phyloP scores from a whole-genome alignment of 1,140 invertebrate species.

The Rhynchophorus ferrugineus region DNA sequence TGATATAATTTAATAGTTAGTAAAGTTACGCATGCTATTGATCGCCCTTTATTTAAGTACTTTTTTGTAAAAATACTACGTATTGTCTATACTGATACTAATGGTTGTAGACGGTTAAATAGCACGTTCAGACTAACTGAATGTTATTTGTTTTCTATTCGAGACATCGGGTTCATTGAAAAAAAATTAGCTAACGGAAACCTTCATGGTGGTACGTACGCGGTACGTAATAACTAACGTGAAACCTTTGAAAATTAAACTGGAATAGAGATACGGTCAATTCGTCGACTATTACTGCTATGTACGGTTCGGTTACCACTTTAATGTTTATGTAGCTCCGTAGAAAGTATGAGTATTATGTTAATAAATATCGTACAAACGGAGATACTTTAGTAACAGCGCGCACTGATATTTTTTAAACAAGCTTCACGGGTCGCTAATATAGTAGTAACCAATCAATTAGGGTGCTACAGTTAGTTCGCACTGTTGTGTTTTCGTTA shows the following conservation, averaged over 20 bases:
- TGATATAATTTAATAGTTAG: too few relatives aligned
- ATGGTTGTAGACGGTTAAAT: too few relatives aligned
- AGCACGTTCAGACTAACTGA: too few relatives aligned
- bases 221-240: not conserved
- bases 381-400: constrained; percentile 8
- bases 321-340: constrained; percentile 11
- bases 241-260: not conserved
- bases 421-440: constrained; percentile 18
- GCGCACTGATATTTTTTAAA: constrained; percentile 16
- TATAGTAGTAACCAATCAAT: constrained; percentile 21
- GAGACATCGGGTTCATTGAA: too few relatives aligned
- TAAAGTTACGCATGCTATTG: not conserved
- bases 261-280: not conserved
- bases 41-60: too few relatives aligned
- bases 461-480: not conserved
- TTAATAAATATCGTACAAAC: constrained; percentile 21
- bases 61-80: too few relatives aligned
- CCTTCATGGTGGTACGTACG: too few relatives aligned
- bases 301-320: constrained; percentile 9
- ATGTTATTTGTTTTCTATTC: too few relatives aligned
- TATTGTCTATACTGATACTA: too few relatives aligned
- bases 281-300: constrained; percentile 3
- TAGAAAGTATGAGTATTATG: constrained; percentile 21
- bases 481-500: too few relatives aligned
- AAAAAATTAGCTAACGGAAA: too few relatives aligned